phyloP scores from a whole-genome alignment of 1,140 invertebrate species.

The Conopomorpha cramerella region DNA sequence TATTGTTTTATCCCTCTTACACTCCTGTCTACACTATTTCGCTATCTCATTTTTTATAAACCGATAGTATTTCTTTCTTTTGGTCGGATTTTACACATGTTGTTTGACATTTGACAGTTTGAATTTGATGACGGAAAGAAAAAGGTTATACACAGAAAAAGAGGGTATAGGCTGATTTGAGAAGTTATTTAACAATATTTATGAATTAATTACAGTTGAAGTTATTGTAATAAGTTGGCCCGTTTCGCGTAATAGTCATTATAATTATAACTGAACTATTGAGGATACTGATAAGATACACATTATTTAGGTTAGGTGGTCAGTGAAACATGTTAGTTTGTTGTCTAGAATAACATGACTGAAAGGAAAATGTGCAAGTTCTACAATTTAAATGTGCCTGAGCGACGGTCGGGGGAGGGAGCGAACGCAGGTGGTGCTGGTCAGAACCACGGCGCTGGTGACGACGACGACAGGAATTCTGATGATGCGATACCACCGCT shows the following conservation, averaged over 20 bases:
- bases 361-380: conserved; percentile 59
- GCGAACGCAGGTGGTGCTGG: conserved; percentile 7
- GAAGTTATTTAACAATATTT: conserved; percentile 19
- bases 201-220: conserved; percentile 12
- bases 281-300: conserved; percentile 21
- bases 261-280: conserved; percentile 17
- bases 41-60: too few species aligned
- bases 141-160: conserved; percentile 57
- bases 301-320: conserved; percentile 57
- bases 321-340: conserved; percentile 50
- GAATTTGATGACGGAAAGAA: conserved; percentile 58
- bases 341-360: conserved; percentile 48
- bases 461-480: conserved; percentile 37
- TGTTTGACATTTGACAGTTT: conserved; percentile 47
- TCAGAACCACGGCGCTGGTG: conserved; percentile 28
- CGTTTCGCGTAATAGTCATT: conserved; percentile 12
- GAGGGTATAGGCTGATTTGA: conserved; percentile 44
- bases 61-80: too few species aligned
- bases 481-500: conserved; percentile 59
- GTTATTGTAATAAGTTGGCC: conserved; percentile 13
- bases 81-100: too few species aligned
- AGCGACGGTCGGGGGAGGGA: conserved; percentile 40
- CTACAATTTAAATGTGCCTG: conserved; percentile 56
- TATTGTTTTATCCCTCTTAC: too few species aligned
- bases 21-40: too few species aligned